Base-by-base conservation (phyloP, 2,113 vertebrate species). In the Actenoides lindsayi region DNA sequence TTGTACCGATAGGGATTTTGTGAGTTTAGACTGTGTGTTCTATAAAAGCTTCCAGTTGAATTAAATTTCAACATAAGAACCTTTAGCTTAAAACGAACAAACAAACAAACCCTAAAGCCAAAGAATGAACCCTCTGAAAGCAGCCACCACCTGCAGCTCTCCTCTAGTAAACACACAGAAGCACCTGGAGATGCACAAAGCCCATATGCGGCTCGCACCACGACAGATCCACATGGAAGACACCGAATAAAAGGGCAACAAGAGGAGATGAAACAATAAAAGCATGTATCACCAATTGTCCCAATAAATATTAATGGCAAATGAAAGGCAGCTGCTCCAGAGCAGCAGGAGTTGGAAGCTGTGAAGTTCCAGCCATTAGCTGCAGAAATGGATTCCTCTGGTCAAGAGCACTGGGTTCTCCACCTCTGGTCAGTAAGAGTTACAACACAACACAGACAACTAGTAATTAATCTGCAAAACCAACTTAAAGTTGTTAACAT, bases 181-280 rank as follows among this genome's bases (percentile, higher is more conserved):
- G 12, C 7, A 2, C 51, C 44, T 5, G 27, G 35, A 50, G 69
- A 50, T 3, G 1, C 62, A 28, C 18, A 46, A 31, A 48, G n/a
- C 30, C 33, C 0, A 0, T 0, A 6, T 1, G 7, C 48, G 31
- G n/a, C 56, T 28, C 0, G 0, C 18, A 25, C 5, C 18, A 5
- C 18, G 27, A 30, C 21, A 20, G 57, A 64, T 7, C 35, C 80
- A 57, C 44, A 4, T 0, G 12, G 9, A 60, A 91, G 39, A 64
- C 78, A 80, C 5, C n/a, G 56, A 65, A 12, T 5, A 77, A 10
- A n/a, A 30, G 0, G 13, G n/a, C 33, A 62, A 44, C n/a, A 54
- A 69, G 41, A 2, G 31, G 25, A 84, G 48, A 21, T 0, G 56
- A 35, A 71, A 60, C 31, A 84, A 16, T 10, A 42, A 69, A 50